A percentile compares a stretch with the other conserved stretches of the same genome.
Conservation (phyloP, 2,113 vertebrate genomes). For the Mormyrus lacerda region DNA sequence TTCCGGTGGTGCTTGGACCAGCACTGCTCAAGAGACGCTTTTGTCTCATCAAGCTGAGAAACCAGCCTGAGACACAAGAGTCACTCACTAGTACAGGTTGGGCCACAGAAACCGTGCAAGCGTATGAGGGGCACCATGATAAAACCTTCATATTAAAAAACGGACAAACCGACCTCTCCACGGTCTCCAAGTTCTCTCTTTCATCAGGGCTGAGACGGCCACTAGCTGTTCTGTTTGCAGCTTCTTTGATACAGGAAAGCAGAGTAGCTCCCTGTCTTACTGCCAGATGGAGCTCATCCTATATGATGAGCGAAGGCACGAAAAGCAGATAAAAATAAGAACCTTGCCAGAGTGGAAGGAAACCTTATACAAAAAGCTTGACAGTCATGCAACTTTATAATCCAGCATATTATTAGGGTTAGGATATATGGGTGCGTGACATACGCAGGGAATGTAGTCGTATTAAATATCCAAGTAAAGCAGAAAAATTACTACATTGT, state of each 20-base stretch:
- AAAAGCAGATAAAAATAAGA: background rate
- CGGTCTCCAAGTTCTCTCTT: constrained; percentile 77
- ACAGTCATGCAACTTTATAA: background rate
- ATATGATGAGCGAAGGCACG: constrained; percentile 6
- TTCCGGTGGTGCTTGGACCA: constrained; percentile 84
- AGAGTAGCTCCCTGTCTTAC: constrained; percentile 80
- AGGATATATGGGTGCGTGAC: background rate
- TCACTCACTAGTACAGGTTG: background rate
- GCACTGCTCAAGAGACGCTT: constrained; percentile 84
- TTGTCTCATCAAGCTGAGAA: constrained; percentile 83
- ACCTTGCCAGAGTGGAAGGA: background rate
- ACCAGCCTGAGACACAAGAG: constrained; percentile 63
- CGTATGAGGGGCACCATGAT: background rate
- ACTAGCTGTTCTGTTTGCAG: constrained; percentile 62
- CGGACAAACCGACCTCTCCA: constrained; percentile 69
- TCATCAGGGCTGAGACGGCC: constrained; percentile 75
- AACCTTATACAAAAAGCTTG: background rate
- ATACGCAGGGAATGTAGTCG: background rate
- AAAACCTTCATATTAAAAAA: background rate
- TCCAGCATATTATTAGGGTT: background rate
- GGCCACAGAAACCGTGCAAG: background rate
- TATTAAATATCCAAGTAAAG: background rate
- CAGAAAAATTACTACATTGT: background rate
- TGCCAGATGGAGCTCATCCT: constrained; percentile 83
- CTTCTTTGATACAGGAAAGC: constrained; percentile 76